Percentiles rank a stretch among this genome's conserved stretches.
phyloP scores from a whole-genome alignment of 1,140 invertebrate species.

The Dicyema japonicum region DNA sequence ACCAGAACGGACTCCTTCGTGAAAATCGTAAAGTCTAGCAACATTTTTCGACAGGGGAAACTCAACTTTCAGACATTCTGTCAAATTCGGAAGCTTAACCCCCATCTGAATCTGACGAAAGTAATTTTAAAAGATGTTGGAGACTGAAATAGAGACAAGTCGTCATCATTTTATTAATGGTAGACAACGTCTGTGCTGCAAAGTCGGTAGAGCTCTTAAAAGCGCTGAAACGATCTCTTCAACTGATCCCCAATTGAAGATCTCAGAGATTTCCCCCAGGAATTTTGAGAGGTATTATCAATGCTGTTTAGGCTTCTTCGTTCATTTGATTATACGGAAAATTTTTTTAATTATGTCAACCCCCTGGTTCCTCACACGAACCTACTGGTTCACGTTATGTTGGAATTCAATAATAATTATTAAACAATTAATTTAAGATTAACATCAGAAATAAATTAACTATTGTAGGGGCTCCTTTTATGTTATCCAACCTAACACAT shows the following conservation, averaged over 20 bases:
- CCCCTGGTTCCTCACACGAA: no score
- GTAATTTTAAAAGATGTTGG: slow-evolving; percentile 69
- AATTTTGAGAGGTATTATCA: no score
- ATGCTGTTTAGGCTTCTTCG: no score
- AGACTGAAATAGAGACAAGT: slow-evolving; percentile 25
- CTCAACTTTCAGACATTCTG: slow-evolving; percentile 61
- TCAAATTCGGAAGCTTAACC: slow-evolving; percentile 29
- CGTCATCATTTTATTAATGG: neutral
- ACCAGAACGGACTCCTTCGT: slow-evolving; percentile 55
- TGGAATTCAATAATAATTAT: no score
- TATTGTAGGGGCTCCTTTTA: no score
- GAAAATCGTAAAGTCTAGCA: slow-evolving; percentile 46
- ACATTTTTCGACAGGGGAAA: slow-evolving; percentile 38
- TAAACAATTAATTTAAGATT: no score
- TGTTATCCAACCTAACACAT: no score
- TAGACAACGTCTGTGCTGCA: neutral
- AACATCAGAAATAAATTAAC: no score
- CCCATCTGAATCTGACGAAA: slow-evolving; percentile 40
- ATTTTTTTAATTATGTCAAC: no score
- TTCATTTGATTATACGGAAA: no score
- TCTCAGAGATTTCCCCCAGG: slow-evolving; percentile 19
- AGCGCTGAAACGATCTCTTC: neutral
- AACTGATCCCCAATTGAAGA: neutral
- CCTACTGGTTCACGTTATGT: no score
- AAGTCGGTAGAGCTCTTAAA: neutral